phyloP scores from a whole-genome alignment of 2,888 invertebrate species.

The Diaprepes abbreviatus region DNA sequence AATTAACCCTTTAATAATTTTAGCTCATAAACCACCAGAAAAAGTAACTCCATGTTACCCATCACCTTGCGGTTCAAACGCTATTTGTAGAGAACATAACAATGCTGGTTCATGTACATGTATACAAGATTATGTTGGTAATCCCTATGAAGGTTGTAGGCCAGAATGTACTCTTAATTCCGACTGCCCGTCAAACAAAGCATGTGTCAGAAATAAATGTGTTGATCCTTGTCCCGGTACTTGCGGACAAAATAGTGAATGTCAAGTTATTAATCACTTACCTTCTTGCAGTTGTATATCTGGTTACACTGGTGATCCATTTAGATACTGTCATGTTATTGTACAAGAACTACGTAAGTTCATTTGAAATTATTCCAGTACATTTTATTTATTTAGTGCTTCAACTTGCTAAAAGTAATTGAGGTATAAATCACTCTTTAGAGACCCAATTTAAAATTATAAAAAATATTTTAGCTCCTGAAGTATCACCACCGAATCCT shows the following conservation, averaged over 20 bases:
- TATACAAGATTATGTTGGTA: constrained; percentile 78
- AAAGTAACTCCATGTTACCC: constrained; percentile 73
- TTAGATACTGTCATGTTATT: constrained; percentile 71
- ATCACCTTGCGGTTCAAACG: constrained; percentile 78
- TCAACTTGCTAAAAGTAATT: no score
- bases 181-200: constrained; percentile 79
- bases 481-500: constrained; percentile 68
- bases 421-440: no score
- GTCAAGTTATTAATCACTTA: constrained; percentile 80
- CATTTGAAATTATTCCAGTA: no score
- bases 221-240: constrained; percentile 83
- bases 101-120: constrained; percentile 80
- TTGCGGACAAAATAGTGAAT: constrained; percentile 81
- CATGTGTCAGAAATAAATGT: constrained; percentile 81
- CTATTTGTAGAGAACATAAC: constrained; percentile 77
- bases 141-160: constrained; percentile 83
- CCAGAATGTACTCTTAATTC: constrained; percentile 82
- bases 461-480: constrained; percentile 20
- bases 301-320: constrained; percentile 85
- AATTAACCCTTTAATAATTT: constrained; percentile 19
- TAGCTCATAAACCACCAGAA: constrained; percentile 59
- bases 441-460: no score
- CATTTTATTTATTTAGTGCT: no score
- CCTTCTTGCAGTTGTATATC: constrained; percentile 78
- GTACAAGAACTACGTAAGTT: constrained; percentile 32